Evolutionary conservation across 2,888 invertebrate genomes (phyloP), one percentile per base, ranked within the genome.

Genomic region (Chrysolina oricalcia): DNA sequence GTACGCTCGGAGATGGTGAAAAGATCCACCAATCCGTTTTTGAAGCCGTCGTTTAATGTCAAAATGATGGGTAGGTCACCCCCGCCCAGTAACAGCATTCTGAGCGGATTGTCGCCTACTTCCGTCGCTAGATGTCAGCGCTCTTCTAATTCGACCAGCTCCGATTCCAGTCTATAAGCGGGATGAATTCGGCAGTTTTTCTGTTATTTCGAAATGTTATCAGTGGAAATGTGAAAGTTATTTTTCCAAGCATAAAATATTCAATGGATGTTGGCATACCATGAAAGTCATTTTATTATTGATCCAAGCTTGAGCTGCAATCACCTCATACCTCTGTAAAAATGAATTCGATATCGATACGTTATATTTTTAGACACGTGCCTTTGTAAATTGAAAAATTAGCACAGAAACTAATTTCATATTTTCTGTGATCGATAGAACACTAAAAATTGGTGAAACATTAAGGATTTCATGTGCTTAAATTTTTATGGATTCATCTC

Each of bases 21-120:
- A 69, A 83, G 87, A 67, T 84, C 85, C 48, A 83, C 86, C 63
- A 82, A 84, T 83, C 83, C 86, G 71, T 83, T 87, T 81, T 83
- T 90, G 15, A 88, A 89, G 9, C 86, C 90, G 5, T 89, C 90
- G 72, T 86, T 89, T 27, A 83, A 83, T 50, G 75, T 83, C 64
- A 86, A 86, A 75, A 88, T 89, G 77, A 88, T 89, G 78, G 88
- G 89, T 1, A 89, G 90, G 78, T 91, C 91, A 0, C 91, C 91
- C 2, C 91, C 91, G 2, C 91, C 91, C 1, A 90, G 91, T 74
- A 91, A 89, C 75, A 91, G 91, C 80, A 89, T 90, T 70, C 84
- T 91, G n/a, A 91, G 91, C 77, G 91, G 91, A 0, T 80, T 91
- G n/a, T 91, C 91, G 19, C 91, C 91, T 6, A 91, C 91, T 5